phyloP scores from a whole-genome alignment of 2,888 invertebrate genomes.

The Caenorhabditis sp. region DNA sequence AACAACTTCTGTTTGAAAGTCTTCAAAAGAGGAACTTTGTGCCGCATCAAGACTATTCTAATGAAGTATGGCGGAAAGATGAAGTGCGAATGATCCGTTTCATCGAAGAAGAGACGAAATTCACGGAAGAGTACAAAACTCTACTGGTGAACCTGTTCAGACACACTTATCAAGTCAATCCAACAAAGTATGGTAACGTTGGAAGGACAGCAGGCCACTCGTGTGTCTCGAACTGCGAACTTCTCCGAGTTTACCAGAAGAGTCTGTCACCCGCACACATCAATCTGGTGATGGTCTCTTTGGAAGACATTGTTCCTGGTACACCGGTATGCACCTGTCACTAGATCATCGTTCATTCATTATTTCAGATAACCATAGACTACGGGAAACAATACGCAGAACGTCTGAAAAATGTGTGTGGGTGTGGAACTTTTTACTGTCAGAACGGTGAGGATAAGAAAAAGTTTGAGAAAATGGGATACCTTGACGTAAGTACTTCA shows the following conservation, averaged over 20 bases:
- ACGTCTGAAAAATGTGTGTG: not conserved
- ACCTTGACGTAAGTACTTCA: not conserved
- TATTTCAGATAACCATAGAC: slow-evolving; percentile 47
- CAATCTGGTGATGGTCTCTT: slow-evolving; percentile 17
- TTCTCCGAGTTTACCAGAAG: slow-evolving; percentile 31
- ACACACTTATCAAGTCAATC: slow-evolving; percentile 10
- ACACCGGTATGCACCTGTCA: slow-evolving; percentile 11
- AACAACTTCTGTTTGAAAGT: too few species aligned
- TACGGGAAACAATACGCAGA: slow-evolving; percentile 21
- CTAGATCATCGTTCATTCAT: not conserved
- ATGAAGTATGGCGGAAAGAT: not conserved
- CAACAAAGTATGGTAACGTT: slow-evolving; percentile 36
- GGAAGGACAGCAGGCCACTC: slow-evolving; percentile 24
- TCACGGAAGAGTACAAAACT: not conserved
- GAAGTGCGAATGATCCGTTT: not conserved
- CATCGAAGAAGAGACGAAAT: not conserved
- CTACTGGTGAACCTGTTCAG: not conserved
- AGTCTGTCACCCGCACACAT: slow-evolving; percentile 42
- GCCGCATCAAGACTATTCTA: slow-evolving; percentile 36
- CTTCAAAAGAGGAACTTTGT: too few species aligned
- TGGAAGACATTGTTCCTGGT: slow-evolving; percentile 42
- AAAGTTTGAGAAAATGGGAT: not conserved
- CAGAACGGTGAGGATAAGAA: not conserved
- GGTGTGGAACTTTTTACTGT: slow-evolving; percentile 31
- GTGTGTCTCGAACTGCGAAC: slow-evolving; percentile 26